phyloP scores from a whole-genome alignment of 2,888 invertebrate genomes.

The Cheilosia vulpina region DNA sequence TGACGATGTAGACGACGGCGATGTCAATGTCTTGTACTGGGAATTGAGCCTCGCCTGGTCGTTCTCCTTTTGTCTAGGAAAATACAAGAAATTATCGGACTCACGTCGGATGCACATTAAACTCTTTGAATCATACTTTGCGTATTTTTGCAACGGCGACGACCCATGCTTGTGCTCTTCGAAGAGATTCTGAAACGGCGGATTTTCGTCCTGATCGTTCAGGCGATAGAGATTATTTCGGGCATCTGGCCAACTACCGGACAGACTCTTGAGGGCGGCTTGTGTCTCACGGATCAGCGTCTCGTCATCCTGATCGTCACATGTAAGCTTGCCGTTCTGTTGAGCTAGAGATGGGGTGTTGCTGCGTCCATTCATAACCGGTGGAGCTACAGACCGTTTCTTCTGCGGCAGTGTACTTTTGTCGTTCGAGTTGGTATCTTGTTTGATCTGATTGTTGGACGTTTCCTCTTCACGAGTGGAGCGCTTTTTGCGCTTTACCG shows the following conservation, averaged over 20 bases:
- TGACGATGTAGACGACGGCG: slow-evolving; percentile 54
- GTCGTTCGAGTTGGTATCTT: slow-evolving; percentile 75
- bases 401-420: slow-evolving; percentile 80
- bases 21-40: slow-evolving; percentile 76
- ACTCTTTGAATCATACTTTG: slow-evolving; percentile 80
- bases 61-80: slow-evolving; percentile 83
- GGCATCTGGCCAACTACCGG: slow-evolving; percentile 92
- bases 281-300: slow-evolving; percentile 94
- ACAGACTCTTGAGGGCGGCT: slow-evolving; percentile 93
- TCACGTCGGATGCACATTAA: slow-evolving; percentile 84
- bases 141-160: slow-evolving; percentile 75
- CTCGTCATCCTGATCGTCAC: slow-evolving; percentile 89
- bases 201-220: slow-evolving; percentile 90
- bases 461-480: slow-evolving; percentile 82
- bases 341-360: slow-evolving; percentile 65
- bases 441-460: slow-evolving; percentile 76
- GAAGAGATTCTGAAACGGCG: slow-evolving; percentile 92
- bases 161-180: slow-evolving; percentile 89
- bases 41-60: slow-evolving; percentile 82
- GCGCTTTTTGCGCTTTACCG: slow-evolving; percentile 82
- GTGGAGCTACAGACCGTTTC: slow-evolving; percentile 78
- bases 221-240: slow-evolving; percentile 87
- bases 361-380: slow-evolving; percentile 69
- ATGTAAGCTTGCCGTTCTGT: slow-evolving; percentile 70
- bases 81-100: slow-evolving; percentile 85